Evolutionary conservation across 1,140 invertebrate species (phyloP), one percentile per base, ranked within the genome.

Genomic region (Gryllus bimaculatus): DNA sequence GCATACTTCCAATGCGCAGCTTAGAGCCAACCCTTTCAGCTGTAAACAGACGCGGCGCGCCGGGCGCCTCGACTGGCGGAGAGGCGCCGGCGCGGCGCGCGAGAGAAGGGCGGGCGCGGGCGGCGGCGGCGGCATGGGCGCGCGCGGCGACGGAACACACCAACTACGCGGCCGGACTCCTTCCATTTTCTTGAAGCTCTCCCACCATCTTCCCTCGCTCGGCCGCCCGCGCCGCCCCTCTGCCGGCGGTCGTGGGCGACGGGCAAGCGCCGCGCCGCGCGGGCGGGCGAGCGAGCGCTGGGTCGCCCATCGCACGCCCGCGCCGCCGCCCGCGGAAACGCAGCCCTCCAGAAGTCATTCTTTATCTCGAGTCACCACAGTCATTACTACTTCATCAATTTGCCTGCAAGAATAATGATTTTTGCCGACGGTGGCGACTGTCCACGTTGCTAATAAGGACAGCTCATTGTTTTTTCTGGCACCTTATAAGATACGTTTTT

Each of bases 181-280:
- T 48, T 74, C 74, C 78, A 79, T 75, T 79, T 79, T 79, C 78
- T 78, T 10, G 15, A 18, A 15, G 8, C n/a, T 39, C 73, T 48
- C 74, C 54, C 18, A 13, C 66, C 66, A 13, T 49, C 12, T 13
- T 26, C 49, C 47, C 26, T 39, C 26, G 26, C 26, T 39, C 26
- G 26, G 1, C 5, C 54, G 54, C 15, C 6, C 74, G 20, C 74
- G 20, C 39, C 39, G 8, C 74, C 10, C 39, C 74, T 21, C 74
- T 18, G 73, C 73, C 15, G 77, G 47, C 77, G 26, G 26, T 39
- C 26, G 26, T 39, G 26, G 26, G 26, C 26, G 26, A 39, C 26
- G 26, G 1, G 47, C 83, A 83, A 82, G 85, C 85, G 86, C 86
- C 86, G 81, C 81, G 66, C 18, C 78, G 47, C 47, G 39, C 74